Evolutionary conservation across 2,797 vertebrate genomes (phyloP).

Genomic region (Parambassis ranga): DNA sequence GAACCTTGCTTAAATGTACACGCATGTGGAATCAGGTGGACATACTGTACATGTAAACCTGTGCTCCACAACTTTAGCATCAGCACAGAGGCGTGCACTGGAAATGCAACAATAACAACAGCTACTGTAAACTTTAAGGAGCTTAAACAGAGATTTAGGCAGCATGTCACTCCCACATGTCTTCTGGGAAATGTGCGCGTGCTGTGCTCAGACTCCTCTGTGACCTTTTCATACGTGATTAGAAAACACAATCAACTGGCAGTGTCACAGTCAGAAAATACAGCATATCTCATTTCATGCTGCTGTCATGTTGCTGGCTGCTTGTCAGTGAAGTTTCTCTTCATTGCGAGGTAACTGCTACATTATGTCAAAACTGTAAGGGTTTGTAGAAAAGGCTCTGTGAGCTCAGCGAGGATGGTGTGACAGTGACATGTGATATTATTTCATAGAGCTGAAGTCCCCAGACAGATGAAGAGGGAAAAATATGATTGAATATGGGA

Average conservation of each 20-base stretch:
- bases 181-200: conserved; percentile 21
- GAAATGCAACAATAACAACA: conserved; percentile 15
- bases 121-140: conserved; percentile 53
- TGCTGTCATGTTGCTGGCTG: conserved; percentile 45
- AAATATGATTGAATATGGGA: conserved; percentile 32
- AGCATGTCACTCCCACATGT: conserved; percentile 53
- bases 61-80: neutral
- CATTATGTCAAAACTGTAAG: conserved; percentile 19
- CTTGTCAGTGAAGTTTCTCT: conserved; percentile 35
- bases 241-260: conserved; percentile 57
- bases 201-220: conserved; percentile 32
- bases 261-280: conserved; percentile 43
- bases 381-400: conserved; percentile 23
- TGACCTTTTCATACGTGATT: conserved; percentile 69
- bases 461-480: conserved; percentile 39
- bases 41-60: neutral
- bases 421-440: conserved; percentile 53
- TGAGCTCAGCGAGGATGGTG: neutral
- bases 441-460: conserved; percentile 35
- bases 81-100: neutral
- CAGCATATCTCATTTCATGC: conserved; percentile 59
- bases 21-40: neutral
- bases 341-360: conserved; percentile 26
- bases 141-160: conserved; percentile 62
- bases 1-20: neutral